Evolutionary conservation across 2,888 invertebrate genomes (phyloP).

Genomic region (Pyrrhia umbra): DNA sequence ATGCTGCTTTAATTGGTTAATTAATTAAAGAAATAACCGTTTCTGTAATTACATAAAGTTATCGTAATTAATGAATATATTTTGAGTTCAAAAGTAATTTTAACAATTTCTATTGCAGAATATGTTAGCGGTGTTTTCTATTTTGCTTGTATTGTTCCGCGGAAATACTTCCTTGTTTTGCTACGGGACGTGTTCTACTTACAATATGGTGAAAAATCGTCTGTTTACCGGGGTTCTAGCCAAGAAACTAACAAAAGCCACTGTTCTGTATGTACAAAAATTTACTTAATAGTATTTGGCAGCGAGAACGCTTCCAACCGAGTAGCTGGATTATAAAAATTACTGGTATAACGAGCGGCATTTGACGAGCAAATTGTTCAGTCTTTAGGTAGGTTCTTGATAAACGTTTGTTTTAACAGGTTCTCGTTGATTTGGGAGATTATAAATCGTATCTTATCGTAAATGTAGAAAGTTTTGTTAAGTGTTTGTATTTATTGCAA

Average conservation of each 20-base stretch:
- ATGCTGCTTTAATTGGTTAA: background rate
- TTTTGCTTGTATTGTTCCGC: constrained; percentile 28
- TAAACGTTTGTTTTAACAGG: constrained; percentile 21
- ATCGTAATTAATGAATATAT: background rate
- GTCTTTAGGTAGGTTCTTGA: constrained; percentile 15
- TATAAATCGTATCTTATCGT: background rate
- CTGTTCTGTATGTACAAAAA: constrained; percentile 74
- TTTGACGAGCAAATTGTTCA: constrained; percentile 33
- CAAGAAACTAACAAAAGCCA: constrained; percentile 77
- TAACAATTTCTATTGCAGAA: constrained; percentile 8
- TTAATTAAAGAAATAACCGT: background rate
- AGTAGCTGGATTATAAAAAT: constrained; percentile 66
- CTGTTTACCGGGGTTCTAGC: constrained; percentile 72
- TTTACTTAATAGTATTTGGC: constrained; percentile 80
- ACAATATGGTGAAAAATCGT: constrained; percentile 70
- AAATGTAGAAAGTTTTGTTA: no score
- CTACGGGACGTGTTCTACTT: constrained; percentile 61
- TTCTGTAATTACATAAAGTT: background rate
- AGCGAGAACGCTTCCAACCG: constrained; percentile 67
- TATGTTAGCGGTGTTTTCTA: constrained; percentile 17
- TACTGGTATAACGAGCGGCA: constrained; percentile 59
- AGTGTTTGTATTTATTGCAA: no score
- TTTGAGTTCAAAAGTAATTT: constrained; percentile 5
- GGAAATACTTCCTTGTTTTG: constrained; percentile 60
- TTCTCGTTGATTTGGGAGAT: background rate